phyloP scores from a whole-genome alignment of 2,888 invertebrate genomes.

The Chydorus sphaericus region DNA sequence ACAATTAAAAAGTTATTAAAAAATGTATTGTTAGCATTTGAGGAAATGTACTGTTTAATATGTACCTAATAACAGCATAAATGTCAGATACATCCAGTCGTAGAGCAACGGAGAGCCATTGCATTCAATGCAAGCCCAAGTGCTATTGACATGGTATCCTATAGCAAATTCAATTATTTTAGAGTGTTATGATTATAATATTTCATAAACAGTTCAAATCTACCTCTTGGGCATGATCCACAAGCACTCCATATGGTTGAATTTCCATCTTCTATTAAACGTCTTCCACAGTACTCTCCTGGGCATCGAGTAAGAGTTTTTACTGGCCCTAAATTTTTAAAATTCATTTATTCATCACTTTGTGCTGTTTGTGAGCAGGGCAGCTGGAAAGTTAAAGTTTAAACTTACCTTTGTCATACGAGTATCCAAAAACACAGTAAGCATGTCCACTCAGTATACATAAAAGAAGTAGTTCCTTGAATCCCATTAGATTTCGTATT shows the following conservation, averaged over 20 bases:
- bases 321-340: not conserved
- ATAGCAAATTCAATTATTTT: too few species aligned
- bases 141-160: slow-evolving; percentile 45
- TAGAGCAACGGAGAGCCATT: slow-evolving; percentile 60
- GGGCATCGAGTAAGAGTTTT: slow-evolving; percentile 39
- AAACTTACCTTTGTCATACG: slow-evolving; percentile 1
- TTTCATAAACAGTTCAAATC: too few species aligned
- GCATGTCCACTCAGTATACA: too few species aligned
- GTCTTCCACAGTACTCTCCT: slow-evolving; percentile 69
- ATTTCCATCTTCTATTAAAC: slow-evolving; percentile 21
- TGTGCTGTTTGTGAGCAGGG: too few species aligned
- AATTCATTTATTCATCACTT: too few species aligned
- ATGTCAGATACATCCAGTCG: slow-evolving; percentile 86
- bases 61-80: slow-evolving; percentile 77
- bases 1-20: not conserved
- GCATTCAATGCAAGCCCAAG: slow-evolving; percentile 63
- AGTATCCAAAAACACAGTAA: too few species aligned
- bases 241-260: slow-evolving; percentile 54
- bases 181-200: too few species aligned
- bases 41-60: slow-evolving; percentile 31
- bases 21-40: slow-evolving; percentile 31
- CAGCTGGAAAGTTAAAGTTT: too few species aligned
- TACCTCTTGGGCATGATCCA: slow-evolving; percentile 75
- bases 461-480: too few species aligned
- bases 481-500: too few species aligned